Conservation (phyloP, 2,113 vertebrate genomes). For the Austrofundulus limnaeus region DNA sequence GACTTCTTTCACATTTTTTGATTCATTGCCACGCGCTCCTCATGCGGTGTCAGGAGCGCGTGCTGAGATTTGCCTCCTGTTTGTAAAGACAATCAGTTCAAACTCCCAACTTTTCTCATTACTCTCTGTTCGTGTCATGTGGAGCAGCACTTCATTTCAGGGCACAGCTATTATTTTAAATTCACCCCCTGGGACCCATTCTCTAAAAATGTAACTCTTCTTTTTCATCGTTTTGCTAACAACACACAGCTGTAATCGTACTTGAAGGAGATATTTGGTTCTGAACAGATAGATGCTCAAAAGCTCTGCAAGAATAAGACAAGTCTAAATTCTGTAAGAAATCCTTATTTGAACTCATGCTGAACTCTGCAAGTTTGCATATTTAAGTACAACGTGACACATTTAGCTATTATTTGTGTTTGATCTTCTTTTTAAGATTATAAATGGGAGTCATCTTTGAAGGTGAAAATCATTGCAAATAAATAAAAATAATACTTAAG, state of each 20-base stretch:
- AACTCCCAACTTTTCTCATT: constrained; percentile 3
- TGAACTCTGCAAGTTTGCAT: not conserved
- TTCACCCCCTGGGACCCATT: not conserved
- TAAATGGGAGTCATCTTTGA: too few relatives aligned
- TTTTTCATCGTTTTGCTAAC: not conserved
- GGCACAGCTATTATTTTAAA: not conserved
- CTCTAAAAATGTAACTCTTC: not conserved
- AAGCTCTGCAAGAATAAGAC: not conserved
- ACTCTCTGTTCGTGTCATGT: not conserved
- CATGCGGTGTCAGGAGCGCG: not conserved
- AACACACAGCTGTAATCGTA: not conserved
- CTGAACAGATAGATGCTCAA: not conserved
- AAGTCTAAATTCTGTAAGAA: not conserved
- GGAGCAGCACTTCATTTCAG: constrained; percentile 2
- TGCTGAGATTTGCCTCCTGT: constrained; percentile 5
- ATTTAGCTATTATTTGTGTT: too few relatives aligned
- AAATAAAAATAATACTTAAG: too few relatives aligned
- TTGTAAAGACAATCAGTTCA: constrained; percentile 3
- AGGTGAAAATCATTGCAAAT: too few relatives aligned
- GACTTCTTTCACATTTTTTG: constrained; percentile 20
- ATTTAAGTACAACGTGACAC: too few relatives aligned
- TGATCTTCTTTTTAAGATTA: too few relatives aligned
- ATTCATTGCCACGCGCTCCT: not conserved
- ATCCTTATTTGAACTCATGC: not conserved
- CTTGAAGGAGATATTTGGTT: not conserved